Conservation (phyloP, 2,797 vertebrate species). For the Kryptopterus vitreolus region DNA sequence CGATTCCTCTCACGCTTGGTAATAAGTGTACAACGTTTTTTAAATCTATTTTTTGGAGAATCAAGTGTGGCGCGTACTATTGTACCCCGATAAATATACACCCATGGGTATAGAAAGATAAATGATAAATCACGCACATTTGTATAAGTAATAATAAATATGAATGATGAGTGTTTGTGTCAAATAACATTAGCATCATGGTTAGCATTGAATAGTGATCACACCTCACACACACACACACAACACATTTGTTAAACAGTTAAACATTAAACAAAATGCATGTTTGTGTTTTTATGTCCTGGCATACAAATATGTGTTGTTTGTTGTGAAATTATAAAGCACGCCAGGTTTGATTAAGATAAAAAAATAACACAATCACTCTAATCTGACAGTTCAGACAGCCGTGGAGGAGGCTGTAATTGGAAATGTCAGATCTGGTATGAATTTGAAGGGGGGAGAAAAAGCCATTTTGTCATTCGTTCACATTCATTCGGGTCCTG, state of each 20-base stretch:
- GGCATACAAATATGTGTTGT: background rate
- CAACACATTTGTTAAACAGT: no score
- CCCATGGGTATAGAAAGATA: background rate
- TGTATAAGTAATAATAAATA: background rate
- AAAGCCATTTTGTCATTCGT: background rate
- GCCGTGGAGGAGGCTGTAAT: background rate
- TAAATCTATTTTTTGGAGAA: no score
- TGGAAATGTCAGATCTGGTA: conserved; percentile 11
- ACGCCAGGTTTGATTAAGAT: background rate
- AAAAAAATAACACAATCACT: conserved; percentile 12
- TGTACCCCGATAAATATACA: background rate
- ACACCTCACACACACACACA: no score
- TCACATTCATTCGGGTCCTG: background rate
- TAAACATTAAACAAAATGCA: background rate
- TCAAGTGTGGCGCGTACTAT: background rate
- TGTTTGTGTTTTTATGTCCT: no score
- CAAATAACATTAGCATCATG: background rate
- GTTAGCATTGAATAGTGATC: background rate
- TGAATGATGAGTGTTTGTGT: background rate
- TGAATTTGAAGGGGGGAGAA: background rate
- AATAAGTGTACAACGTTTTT: no score
- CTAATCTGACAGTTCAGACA: background rate
- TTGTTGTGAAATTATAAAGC: background rate
- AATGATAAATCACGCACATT: background rate
- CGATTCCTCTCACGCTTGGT: background rate